Conservation (phyloP, 2,888 invertebrate genomes). For the Eurytoma californica region DNA sequence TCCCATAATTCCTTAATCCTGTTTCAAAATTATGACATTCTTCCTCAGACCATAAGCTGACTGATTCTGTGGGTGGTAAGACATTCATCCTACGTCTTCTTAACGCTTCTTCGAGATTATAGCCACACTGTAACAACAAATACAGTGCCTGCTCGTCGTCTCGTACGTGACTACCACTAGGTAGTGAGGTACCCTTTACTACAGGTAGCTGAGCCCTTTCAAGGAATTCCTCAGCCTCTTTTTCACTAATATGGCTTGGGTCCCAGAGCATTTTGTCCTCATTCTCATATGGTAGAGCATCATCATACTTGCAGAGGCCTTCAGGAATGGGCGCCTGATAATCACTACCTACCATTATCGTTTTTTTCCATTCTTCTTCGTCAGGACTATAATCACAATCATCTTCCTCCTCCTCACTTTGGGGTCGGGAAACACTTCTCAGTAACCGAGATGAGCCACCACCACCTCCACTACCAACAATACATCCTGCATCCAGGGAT, state of each 20-base stretch:
- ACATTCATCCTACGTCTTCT: slow-evolving; percentile 86
- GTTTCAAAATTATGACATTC: slow-evolving; percentile 98
- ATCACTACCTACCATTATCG: slow-evolving; percentile 95
- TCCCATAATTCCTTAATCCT: slow-evolving; percentile 94
- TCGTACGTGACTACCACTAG: slow-evolving; percentile 85
- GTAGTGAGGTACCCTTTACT: slow-evolving; percentile 77
- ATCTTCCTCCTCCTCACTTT: slow-evolving; percentile 88
- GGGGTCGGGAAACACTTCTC: slow-evolving; percentile 81
- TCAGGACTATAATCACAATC: slow-evolving; percentile 90
- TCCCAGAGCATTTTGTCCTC: slow-evolving; percentile 97
- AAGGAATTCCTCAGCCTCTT: slow-evolving; percentile 88
- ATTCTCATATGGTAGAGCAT: slow-evolving; percentile 95
- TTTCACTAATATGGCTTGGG: slow-evolving; percentile 84
- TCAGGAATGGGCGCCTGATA: slow-evolving; percentile 96
- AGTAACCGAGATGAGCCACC: slow-evolving; percentile 71
- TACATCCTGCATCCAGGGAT: slow-evolving; percentile 2
- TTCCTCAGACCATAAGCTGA: slow-evolving; percentile 96
- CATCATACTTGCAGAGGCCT: slow-evolving; percentile 93
- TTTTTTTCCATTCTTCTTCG: slow-evolving; percentile 93
- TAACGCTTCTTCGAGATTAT: slow-evolving; percentile 95
- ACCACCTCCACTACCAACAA: slow-evolving; percentile 61
- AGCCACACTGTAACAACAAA: slow-evolving; percentile 93
- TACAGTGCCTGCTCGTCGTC: slow-evolving; percentile 95
- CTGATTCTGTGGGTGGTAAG: slow-evolving; percentile 82
- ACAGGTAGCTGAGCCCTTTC: slow-evolving; percentile 76